Conservation (phyloP, 2,888 invertebrate species). For the Epinotia nisella region DNA sequence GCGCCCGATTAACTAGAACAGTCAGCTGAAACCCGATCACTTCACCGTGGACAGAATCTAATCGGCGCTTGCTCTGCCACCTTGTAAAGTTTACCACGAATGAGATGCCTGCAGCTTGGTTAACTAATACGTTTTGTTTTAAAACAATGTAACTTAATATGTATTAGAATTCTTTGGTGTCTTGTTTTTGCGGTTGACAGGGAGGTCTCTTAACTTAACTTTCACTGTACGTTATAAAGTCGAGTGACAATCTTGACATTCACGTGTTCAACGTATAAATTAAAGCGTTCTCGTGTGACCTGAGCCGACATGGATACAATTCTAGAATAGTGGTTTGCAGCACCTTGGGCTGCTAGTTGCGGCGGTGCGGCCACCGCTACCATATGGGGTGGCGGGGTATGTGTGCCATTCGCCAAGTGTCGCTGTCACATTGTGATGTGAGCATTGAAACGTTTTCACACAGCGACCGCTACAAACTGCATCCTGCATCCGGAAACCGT, state of each 20-base stretch:
- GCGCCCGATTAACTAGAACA: slow-evolving; percentile 48
- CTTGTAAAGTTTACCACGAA: slow-evolving; percentile 57
- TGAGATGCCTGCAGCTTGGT: slow-evolving; percentile 58
- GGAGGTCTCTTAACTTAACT: slow-evolving; percentile 20
- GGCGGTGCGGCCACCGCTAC: slow-evolving; percentile 66
- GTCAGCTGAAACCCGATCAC: slow-evolving; percentile 56
- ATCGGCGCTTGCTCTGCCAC: slow-evolving; percentile 54
- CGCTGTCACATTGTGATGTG: slow-evolving; percentile 57
- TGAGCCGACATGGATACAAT: background rate
- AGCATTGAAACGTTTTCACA: slow-evolving; percentile 33
- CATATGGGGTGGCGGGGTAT: slow-evolving; percentile 78
- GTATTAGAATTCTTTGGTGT: slow-evolving; percentile 56
- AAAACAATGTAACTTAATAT: slow-evolving; percentile 50
- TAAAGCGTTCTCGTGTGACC: slow-evolving; percentile 4
- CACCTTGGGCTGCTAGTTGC: slow-evolving; percentile 66
- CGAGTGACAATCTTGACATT: background rate
- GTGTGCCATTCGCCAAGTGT: slow-evolving; percentile 78
- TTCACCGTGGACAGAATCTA: slow-evolving; percentile 55
- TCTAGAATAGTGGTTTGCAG: slow-evolving; percentile 25
- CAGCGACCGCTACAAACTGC: slow-evolving; percentile 18
- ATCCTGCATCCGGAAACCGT: slow-evolving; percentile 25
- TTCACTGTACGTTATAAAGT: slow-evolving; percentile 15
- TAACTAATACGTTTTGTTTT: slow-evolving; percentile 46
- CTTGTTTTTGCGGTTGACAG: slow-evolving; percentile 7
- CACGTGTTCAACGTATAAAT: background rate